A percentile compares a stretch with the other conserved stretches of the same genome.
Evolutionary conservation across 2,888 invertebrate species (phyloP).

Genomic region (Phengaris alcon): DNA sequence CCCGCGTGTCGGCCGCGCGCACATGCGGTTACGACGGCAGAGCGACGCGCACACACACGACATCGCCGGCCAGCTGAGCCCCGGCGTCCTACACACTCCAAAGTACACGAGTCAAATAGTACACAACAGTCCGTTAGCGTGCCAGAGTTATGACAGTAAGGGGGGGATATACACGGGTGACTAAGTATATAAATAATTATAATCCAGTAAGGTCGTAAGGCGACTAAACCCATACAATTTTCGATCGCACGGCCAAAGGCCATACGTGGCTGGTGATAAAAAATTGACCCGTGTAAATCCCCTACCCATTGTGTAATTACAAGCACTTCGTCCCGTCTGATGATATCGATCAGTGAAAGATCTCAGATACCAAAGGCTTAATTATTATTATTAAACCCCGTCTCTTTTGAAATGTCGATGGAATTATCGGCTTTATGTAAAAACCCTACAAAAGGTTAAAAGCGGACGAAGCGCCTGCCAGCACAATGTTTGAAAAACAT

Average conservation of each 20-base stretch:
- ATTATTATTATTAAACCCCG: background rate
- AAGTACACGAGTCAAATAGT: conserved; percentile 55
- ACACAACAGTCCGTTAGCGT: conserved; percentile 38
- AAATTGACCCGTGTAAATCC: background rate
- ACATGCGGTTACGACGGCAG: conserved; percentile 62
- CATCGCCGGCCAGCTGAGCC: conserved; percentile 77
- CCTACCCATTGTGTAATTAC: background rate
- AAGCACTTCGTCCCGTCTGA: background rate
- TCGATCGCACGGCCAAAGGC: no score
- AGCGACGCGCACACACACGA: conserved; percentile 73
- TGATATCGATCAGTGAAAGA: no score
- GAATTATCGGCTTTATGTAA: no score
- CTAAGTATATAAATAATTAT: no score
- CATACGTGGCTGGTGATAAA: no score
- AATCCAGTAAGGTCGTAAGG: no score
- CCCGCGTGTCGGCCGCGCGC: conserved; percentile 4
- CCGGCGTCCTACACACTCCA: conserved; percentile 62
- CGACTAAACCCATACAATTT: no score
- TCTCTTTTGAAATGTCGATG: no score
- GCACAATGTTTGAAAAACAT: no score
- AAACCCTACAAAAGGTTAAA: background rate
- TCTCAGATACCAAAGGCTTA: background rate
- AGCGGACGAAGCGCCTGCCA: background rate
- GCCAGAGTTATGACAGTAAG: background rate
- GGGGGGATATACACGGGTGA: conserved; percentile 29